A percentile compares a stretch with the other conserved stretches of the same genome.
These are phyloP conservation scores for Phasianus colchicus DNA, from an alignment of 2,113 vertebrate genomes.

Conservation along the genomic window DNA sequence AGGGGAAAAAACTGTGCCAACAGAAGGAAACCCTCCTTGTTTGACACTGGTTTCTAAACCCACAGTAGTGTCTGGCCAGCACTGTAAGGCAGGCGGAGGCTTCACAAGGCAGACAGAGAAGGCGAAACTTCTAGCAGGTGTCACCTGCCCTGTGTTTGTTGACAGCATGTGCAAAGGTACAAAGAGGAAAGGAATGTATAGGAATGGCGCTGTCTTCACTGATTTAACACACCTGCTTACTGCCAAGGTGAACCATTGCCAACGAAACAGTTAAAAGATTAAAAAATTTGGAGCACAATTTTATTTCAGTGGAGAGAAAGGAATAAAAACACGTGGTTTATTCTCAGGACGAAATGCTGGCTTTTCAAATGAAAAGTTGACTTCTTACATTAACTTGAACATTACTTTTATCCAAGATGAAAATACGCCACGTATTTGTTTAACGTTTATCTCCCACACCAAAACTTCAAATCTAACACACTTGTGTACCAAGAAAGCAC, in stretches of 20 bases:
- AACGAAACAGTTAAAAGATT: background rate
- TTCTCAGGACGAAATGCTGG: fast-evolving
- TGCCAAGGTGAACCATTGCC: background rate
- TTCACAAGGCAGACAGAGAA: background rate
- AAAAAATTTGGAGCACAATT: background rate
- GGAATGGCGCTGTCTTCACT: background rate
- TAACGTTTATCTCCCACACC: background rate
- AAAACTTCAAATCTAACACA: background rate
- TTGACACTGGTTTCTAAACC: background rate
- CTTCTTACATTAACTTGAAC: background rate
- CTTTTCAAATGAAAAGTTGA: background rate
- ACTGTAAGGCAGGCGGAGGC: background rate
- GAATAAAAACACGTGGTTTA: background rate
- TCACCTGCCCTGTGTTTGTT: background rate
- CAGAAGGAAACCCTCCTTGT: background rate
- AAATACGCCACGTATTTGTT: fast-evolving
- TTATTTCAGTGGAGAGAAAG: background rate
- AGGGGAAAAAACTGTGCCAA: background rate
- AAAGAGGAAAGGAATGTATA: fast-evolving
- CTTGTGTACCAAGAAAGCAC: background rate
- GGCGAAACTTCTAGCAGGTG: background rate
- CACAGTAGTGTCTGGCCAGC: background rate
- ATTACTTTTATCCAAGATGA: background rate
- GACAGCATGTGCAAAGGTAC: background rate
- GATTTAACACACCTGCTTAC: background rate